Conservation (phyloP, 2,113 vertebrate species). For the Typhlomys cinereus region DNA sequence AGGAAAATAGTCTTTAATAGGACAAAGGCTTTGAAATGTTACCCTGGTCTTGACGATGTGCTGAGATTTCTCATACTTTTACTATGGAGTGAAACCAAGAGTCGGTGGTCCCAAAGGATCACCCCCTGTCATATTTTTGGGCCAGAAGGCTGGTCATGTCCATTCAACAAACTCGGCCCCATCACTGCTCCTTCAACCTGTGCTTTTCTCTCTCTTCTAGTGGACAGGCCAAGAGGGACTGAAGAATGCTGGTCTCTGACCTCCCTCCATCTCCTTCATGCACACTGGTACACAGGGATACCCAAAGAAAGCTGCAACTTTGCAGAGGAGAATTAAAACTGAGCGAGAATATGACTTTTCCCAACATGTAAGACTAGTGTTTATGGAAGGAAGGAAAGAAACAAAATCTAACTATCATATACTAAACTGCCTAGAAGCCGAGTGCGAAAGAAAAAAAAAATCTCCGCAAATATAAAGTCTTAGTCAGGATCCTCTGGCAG, state of each 20-base stretch:
- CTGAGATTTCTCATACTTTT: slow-evolving; percentile 23
- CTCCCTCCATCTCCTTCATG: neutral
- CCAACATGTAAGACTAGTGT: neutral
- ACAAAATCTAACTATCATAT: neutral
- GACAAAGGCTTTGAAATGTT: slow-evolving; percentile 58
- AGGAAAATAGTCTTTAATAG: slow-evolving; percentile 50
- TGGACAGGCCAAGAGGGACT: neutral
- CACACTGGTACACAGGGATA: neutral
- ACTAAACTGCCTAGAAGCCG: neutral
- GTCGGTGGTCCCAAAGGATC: neutral
- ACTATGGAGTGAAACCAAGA: neutral
- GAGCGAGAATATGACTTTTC: neutral
- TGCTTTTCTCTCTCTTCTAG: neutral
- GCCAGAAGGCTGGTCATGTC: neutral
- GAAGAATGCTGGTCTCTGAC: neutral
- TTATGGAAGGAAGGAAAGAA: neutral
- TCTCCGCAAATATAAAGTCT: neutral
- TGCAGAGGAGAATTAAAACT: neutral
- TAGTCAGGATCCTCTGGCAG: neutral
- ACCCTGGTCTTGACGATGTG: slow-evolving; percentile 9
- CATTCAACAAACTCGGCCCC: neutral
- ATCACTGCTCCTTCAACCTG: neutral
- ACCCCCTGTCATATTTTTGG: neutral
- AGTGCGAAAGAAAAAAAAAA: neutral
- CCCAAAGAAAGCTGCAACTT: neutral